Evolutionary conservation across 2,888 invertebrate species (phyloP).

Genomic region (Volucella bombylans): DNA sequence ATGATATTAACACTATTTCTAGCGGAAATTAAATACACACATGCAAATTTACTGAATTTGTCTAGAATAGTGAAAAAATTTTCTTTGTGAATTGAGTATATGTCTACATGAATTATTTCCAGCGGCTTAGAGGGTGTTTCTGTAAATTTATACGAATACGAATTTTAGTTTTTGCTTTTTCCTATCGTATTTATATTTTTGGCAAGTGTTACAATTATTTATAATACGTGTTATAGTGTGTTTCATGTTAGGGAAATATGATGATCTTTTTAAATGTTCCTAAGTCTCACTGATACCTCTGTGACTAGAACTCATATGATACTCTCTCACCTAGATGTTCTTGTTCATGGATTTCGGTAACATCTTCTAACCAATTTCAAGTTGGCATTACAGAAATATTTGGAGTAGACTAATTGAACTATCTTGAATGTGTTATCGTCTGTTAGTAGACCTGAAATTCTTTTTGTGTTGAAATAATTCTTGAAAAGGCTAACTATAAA

Average conservation of each 20-base stretch:
- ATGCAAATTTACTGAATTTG: slow-evolving; percentile 68
- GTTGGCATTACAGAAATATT: slow-evolving; percentile 27
- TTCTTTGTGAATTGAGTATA: slow-evolving; percentile 52
- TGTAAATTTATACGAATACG: slow-evolving; percentile 33
- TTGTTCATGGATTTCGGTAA: slow-evolving; percentile 1
- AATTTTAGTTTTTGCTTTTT: slow-evolving; percentile 5
- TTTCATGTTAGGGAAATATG: slow-evolving; percentile 53
- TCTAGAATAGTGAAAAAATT: slow-evolving; percentile 58
- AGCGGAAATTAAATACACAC: slow-evolving; percentile 45
- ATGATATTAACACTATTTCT: slow-evolving; percentile 59
- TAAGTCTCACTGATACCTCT: slow-evolving; percentile 30
- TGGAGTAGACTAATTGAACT: slow-evolving; percentile 32
- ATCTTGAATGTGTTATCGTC: slow-evolving; percentile 36
- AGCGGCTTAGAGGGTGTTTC: slow-evolving; percentile 55
- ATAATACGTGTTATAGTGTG: slow-evolving; percentile 20
- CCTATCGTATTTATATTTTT: slow-evolving; percentile 60
- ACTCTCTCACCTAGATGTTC: slow-evolving; percentile 23
- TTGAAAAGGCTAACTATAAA: neutral
- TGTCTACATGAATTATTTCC: slow-evolving; percentile 65
- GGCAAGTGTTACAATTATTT: slow-evolving; percentile 46
- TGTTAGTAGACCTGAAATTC: slow-evolving; percentile 20
- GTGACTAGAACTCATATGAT: slow-evolving; percentile 33
- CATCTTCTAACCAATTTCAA: slow-evolving; percentile 25
- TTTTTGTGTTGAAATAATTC: slow-evolving; percentile 21
- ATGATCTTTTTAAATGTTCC: slow-evolving; percentile 1